Percentiles rank a stretch among this genome's conserved stretches.
Evolutionary conservation across 2,113 vertebrate genomes (phyloP).

Genomic region (Grus americana): DNA sequence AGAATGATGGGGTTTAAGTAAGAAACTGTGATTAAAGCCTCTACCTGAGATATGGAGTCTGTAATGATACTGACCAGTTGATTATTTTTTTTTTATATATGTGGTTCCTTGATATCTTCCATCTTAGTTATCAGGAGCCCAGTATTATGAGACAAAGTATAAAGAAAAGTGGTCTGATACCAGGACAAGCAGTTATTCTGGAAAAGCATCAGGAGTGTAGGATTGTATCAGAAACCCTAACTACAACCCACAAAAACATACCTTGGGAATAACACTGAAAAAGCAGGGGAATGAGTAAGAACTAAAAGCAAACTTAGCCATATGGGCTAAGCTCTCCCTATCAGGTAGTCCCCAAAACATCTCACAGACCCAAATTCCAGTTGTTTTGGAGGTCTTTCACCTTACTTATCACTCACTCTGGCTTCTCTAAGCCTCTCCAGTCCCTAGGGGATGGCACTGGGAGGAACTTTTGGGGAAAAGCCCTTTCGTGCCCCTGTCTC

Average conservation of each 20-base stretch:
- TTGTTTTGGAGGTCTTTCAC: background rate
- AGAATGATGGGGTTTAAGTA: background rate
- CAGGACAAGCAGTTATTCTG: background rate
- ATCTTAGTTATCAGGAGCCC: background rate
- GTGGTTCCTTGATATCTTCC: background rate
- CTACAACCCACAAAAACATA: background rate
- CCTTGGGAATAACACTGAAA: background rate
- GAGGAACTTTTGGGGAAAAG: background rate
- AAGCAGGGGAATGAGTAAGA: background rate
- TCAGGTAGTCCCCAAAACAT: background rate
- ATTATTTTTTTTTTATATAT: no score
- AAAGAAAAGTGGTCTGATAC: background rate
- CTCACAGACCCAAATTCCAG: background rate
- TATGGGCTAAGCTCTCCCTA: background rate
- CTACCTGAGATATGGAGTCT: background rate
- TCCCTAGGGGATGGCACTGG: accelerated
- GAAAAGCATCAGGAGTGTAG: accelerated
- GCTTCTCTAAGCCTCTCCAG: background rate
- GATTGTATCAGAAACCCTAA: background rate
- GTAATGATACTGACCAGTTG: background rate
- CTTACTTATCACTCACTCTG: background rate
- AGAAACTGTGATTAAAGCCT: background rate
- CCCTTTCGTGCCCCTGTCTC: background rate
- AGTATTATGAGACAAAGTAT: background rate
- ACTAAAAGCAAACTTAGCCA: background rate